A percentile compares a stretch with the other conserved stretches of the same genome.
phyloP scores from a whole-genome alignment of 1,140 invertebrate genomes.

The Hestina assimilis region DNA sequence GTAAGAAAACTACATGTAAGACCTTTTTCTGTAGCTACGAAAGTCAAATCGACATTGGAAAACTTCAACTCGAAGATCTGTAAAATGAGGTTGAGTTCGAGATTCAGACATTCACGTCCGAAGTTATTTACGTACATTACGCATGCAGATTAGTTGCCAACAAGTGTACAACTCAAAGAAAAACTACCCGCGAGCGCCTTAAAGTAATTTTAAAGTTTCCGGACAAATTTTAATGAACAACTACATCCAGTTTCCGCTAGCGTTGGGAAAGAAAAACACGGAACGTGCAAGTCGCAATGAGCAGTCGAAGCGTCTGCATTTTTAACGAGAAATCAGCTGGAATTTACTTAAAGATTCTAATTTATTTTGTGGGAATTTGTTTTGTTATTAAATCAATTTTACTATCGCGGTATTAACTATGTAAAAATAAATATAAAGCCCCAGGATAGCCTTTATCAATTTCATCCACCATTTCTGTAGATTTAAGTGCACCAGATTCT shows the following conservation, averaged over 20 bases:
- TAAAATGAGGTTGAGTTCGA: neutral
- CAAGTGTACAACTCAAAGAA: conserved; percentile 40
- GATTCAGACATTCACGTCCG: conserved; percentile 4
- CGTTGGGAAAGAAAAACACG: conserved; percentile 13
- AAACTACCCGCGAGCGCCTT: conserved; percentile 35
- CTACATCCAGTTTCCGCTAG: conserved; percentile 3
- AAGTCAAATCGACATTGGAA: conserved; percentile 1
- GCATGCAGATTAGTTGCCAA: conserved; percentile 45
- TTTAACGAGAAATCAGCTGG: conserved; percentile 8
- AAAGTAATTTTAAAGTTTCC: conserved; percentile 43
- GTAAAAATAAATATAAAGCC: too few relatives aligned
- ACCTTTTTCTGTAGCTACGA: neutral
- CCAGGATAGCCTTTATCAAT: too few relatives aligned
- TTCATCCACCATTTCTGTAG: too few relatives aligned
- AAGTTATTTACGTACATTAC: conserved; percentile 43
- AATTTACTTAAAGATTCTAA: neutral
- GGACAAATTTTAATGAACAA: conserved; percentile 24
- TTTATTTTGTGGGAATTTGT: neutral
- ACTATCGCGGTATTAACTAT: too few relatives aligned
- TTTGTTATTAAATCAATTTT: neutral
- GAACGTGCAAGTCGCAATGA: conserved; percentile 2
- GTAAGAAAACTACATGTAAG: neutral
- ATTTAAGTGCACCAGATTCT: too few relatives aligned
- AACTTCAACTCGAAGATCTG: neutral
- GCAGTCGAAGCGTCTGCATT: conserved; percentile 9